Conservation (phyloP, 2,888 invertebrate genomes). For the Diploptera punctata region DNA sequence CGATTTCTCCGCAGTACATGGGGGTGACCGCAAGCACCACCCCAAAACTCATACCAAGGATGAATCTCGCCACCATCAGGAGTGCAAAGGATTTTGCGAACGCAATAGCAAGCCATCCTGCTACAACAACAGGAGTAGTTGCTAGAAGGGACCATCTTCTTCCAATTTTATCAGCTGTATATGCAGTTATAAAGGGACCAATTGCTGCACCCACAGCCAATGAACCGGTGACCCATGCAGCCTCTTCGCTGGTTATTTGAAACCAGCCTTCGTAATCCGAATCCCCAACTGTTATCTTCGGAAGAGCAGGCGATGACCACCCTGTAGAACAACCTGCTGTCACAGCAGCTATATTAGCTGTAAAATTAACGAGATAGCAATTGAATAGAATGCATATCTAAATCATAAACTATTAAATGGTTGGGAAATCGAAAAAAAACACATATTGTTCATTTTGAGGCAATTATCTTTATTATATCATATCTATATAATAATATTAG, state of each 20-base stretch:
- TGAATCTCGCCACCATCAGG: slow-evolving; percentile 63
- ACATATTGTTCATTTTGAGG: too few relatives aligned
- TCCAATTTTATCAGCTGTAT: slow-evolving; percentile 46
- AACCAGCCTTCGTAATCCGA: slow-evolving; percentile 51
- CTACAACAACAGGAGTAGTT: slow-evolving; percentile 68
- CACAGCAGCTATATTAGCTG: slow-evolving; percentile 59
- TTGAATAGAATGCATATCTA: too few relatives aligned
- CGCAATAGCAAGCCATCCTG: slow-evolving; percentile 73
- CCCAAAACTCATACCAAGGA: slow-evolving; percentile 71
- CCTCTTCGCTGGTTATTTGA: slow-evolving; percentile 62
- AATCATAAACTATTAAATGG: too few relatives aligned
- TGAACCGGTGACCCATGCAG: slow-evolving; percentile 77
- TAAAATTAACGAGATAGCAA: too few relatives aligned
- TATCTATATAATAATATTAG: too few relatives aligned
- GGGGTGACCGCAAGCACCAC: slow-evolving; percentile 78
- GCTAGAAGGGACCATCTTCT: slow-evolving; percentile 47
- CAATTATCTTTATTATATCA: too few relatives aligned
- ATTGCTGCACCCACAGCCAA: slow-evolving; percentile 71
- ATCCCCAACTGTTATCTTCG: slow-evolving; percentile 50
- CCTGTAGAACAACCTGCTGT: slow-evolving; percentile 58
- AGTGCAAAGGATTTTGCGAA: slow-evolving; percentile 59
- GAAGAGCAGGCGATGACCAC: slow-evolving; percentile 59
- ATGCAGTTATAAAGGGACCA: slow-evolving; percentile 74
- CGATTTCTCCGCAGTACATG: slow-evolving; percentile 87
- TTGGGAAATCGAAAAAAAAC: too few relatives aligned